Conservation (phyloP, 2,888 invertebrate species). For the Trichogramma dendrolimi region DNA sequence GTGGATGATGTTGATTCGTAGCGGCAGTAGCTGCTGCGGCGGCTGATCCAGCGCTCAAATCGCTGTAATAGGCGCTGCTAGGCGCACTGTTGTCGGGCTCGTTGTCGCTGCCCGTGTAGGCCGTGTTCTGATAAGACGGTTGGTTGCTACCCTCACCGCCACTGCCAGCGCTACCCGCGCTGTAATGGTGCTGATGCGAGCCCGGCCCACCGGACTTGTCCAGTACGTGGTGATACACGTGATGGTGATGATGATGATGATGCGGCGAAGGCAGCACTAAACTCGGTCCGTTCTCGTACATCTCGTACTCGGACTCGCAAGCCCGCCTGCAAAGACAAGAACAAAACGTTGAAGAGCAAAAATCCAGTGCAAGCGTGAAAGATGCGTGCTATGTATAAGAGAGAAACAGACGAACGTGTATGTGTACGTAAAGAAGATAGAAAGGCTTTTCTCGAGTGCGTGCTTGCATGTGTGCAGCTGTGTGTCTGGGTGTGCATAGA, state of each 20-base stretch:
- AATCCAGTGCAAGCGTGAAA: too few species aligned
- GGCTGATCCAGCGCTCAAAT: constrained; percentile 54
- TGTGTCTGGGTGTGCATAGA: too few species aligned
- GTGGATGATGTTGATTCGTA: constrained; percentile 7
- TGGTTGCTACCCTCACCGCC: constrained; percentile 39
- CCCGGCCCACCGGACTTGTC: constrained; percentile 35
- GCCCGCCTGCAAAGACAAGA: constrained; percentile 39
- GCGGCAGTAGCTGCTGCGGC: constrained; percentile 31
- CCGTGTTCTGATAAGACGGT: constrained; percentile 70
- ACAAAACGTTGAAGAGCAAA: background rate
- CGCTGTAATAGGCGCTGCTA: constrained; percentile 73
- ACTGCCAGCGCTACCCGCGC: constrained; percentile 31
- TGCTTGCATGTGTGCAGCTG: too few species aligned
- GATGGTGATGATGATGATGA: constrained; percentile 39
- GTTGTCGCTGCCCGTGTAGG: constrained; percentile 57
- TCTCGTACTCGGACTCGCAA: constrained; percentile 49
- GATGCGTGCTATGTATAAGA: too few species aligned
- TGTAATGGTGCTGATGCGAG: constrained; percentile 39
- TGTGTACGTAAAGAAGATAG: too few species aligned
- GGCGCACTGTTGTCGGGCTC: constrained; percentile 60
- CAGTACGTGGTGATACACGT: constrained; percentile 34
- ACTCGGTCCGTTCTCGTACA: constrained; percentile 50
- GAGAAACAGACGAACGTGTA: too few species aligned
- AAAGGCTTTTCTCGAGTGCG: too few species aligned
- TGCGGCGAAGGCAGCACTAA: constrained; percentile 40